phyloP scores from a whole-genome alignment of 2,797 vertebrate species.

The Scarus forsteni region DNA sequence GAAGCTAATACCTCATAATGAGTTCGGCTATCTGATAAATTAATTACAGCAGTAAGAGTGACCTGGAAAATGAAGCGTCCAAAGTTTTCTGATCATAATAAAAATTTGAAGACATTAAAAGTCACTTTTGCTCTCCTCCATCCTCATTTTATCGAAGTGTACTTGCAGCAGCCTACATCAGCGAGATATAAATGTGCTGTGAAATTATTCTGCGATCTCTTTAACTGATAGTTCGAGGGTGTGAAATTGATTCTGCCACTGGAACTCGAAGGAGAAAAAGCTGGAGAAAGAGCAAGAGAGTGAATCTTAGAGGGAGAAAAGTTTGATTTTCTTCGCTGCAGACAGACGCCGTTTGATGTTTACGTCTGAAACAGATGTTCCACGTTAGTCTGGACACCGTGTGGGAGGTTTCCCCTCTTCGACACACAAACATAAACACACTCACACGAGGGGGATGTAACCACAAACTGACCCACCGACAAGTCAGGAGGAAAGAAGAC shows the following conservation, averaged over 20 bases:
- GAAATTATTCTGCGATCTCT: constrained; percentile 53
- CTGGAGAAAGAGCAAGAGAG: not conserved
- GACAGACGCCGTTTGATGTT: constrained; percentile 50
- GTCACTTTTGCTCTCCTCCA: not conserved
- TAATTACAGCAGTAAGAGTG: constrained; percentile 7
- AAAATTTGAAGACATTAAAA: constrained; percentile 24
- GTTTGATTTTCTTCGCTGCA: constrained; percentile 21
- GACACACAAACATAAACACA: constrained; percentile 42
- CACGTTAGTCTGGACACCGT: constrained; percentile 53
- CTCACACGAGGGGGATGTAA: constrained; percentile 19
- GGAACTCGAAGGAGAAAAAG: not conserved
- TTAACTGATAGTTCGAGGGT: constrained; percentile 36
- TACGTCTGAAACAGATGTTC: constrained; percentile 63
- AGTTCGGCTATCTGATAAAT: constrained; percentile 6
- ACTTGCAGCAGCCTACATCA: constrained; percentile 27
- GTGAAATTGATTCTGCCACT: constrained; percentile 42
- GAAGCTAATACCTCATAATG: not conserved
- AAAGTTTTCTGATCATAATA: constrained; percentile 22
- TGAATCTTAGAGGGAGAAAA: constrained; percentile 9
- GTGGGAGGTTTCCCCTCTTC: constrained; percentile 27
- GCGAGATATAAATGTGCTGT: constrained; percentile 31
- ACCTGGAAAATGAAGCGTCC: constrained; percentile 31
- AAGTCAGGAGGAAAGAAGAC: constrained; percentile 5
- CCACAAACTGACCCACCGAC: constrained; percentile 35
- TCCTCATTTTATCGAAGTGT: constrained; percentile 22